Evolutionary conservation across 2,888 invertebrate species (phyloP), one percentile per base, ranked within the genome.

Genomic region (Leucania comma): DNA sequence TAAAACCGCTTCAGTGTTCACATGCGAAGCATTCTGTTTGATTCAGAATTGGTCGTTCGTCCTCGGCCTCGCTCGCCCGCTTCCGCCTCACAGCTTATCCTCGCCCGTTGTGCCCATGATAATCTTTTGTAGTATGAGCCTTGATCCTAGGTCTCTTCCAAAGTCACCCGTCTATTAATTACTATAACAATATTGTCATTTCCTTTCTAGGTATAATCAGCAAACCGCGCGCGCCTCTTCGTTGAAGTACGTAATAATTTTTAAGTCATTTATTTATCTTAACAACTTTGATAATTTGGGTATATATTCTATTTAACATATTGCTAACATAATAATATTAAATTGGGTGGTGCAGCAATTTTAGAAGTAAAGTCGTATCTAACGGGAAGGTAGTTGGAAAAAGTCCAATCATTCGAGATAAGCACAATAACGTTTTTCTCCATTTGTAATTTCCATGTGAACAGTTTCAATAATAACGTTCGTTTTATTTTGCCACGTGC

Each of bases 181-280:
- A 90, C 87, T 92, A 91, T 91, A 89, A 91, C 91, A 89, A 89
- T 89, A 88, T 90, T 92, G 88, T 93, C 83, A 91, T 95, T 95
- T 95, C 94, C 93, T 94, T 95, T 95, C 95, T 95, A 95, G 95
- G 95, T 95, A 95, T 95, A 95, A 94, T 93, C 95, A 95, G 92
- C 95, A 94, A 94, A 93, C 93, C 92, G 95, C 94, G 92, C 95
- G 95, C 91, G 92, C 94, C 88, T 94, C 95, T 93, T 94, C 95
- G 93, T 91, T 95, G 86, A 95, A 95, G 95, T 95, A 95, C 95
- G 95, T 95, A 95, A 93, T 88, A 87, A 83, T 89, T 91, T 78
- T 91, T 85, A 75, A 85, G 63, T 75, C 62, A 87, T 90, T 90
- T 87, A 85, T 87, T 88, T 84, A 84, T 86, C 85, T 86, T 88